Evolutionary conservation across 1,140 invertebrate species (phyloP).

Genomic region (Trichomalopsis sarcophagae): DNA sequence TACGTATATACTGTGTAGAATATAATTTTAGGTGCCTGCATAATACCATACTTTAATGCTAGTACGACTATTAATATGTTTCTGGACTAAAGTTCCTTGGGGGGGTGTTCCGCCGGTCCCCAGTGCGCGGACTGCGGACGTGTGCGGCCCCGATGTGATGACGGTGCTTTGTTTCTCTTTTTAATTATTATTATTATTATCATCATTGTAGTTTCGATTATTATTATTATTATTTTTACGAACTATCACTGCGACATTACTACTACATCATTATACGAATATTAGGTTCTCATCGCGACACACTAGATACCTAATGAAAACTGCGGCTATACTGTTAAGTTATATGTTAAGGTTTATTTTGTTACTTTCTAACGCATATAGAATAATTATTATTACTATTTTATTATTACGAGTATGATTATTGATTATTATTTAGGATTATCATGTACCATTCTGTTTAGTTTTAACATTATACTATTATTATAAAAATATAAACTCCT

Average conservation of each 20-base stretch:
- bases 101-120: constrained; percentile 46
- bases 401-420: constrained; percentile 59
- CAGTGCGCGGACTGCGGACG: constrained; percentile 58
- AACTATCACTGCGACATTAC: constrained; percentile 36
- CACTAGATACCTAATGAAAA: constrained; percentile 35
- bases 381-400: constrained; percentile 55
- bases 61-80: constrained; percentile 57
- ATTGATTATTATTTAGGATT: constrained; percentile 54
- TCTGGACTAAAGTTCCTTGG: constrained; percentile 73
- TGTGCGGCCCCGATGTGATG: constrained; percentile 69
- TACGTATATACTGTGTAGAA: constrained; percentile 39
- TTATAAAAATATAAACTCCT: constrained; percentile 67
- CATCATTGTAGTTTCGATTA: constrained; percentile 46
- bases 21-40: constrained; percentile 53
- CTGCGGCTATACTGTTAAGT: constrained; percentile 51
- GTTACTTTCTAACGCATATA: constrained; percentile 50
- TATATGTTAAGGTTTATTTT: constrained; percentile 58
- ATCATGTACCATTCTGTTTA: constrained; percentile 62
- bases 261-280: constrained; percentile 34
- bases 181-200: constrained; percentile 55
- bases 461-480: constrained; percentile 65
- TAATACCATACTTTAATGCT: constrained; percentile 53
- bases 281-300: constrained; percentile 38
- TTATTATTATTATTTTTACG: constrained; percentile 51
- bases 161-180: constrained; percentile 74